These are phyloP conservation scores for Drosophila kambysellisi DNA, from an alignment of 2,888 invertebrate species.

Conservation along the genomic window DNA sequence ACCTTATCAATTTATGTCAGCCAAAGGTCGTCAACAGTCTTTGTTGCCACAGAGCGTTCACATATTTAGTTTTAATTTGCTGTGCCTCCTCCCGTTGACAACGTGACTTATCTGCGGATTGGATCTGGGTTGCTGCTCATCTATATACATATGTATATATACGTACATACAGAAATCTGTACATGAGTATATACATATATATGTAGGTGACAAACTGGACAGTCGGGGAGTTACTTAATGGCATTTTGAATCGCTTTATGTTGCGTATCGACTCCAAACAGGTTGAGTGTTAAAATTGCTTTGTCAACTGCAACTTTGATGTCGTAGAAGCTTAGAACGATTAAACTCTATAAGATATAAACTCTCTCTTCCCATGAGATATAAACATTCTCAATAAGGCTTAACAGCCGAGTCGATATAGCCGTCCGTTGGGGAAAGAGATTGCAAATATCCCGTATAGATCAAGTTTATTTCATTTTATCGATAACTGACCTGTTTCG, in stretches of 20 bases:
- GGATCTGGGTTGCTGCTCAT: conserved; percentile 20
- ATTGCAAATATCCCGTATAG: background rate
- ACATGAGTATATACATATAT: background rate
- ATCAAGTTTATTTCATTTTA: background rate
- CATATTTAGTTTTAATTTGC: conserved; percentile 63
- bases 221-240: conserved; percentile 16
- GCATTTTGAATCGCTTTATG: conserved; percentile 30
- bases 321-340: background rate
- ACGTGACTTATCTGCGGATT: conserved; percentile 49
- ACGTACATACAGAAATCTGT: background rate
- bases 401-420: background rate
- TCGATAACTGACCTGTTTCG: background rate
- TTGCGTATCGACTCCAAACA: background rate
- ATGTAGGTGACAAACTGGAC: background rate
- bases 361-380: background rate
- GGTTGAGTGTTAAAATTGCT: background rate
- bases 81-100: conserved; percentile 22
- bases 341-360: background rate
- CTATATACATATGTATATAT: background rate
- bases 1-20: conserved; percentile 73
- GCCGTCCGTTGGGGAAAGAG: background rate
- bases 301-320: background rate
- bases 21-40: conserved; percentile 54
- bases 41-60: conserved; percentile 35
- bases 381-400: background rate